Base-by-base conservation (phyloP, 2,888 invertebrate genomes). In the Pediacus dermestoides region DNA sequence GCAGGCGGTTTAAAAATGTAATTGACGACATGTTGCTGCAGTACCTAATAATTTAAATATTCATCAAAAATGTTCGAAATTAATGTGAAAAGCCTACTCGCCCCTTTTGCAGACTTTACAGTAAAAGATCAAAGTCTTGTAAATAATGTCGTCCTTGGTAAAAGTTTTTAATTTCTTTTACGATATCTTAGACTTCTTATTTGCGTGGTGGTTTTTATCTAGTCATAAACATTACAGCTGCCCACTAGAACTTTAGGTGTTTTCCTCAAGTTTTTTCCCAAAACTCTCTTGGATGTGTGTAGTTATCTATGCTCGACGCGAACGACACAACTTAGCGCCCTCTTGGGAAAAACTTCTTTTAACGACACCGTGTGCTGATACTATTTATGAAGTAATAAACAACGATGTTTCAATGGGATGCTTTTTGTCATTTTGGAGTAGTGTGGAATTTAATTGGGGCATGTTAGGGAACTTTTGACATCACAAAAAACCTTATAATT, bases 341-440 rank as follows among this genome's bases (percentile, higher is more conserved):
- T 49, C 57, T 44, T 27, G 53, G 53, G 58, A 23, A 23, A 46
- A 48, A 57, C 55, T 58, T 55, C 57, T 58, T 57, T 57, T 55
- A 57, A 57, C 58, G 55, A 53, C 49, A 42, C 45, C 44, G 39
- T 44, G 44, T 40, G 43, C 48, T 47, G 47, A 52, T 52, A 53
- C 50, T 55, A 52, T 56, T 55, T 56, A 56, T 54, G 50, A 42
- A 42, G 53, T 50, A 46, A 55, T 55, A 56, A 52, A 56, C 46
- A 40, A 43, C 32, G 33, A 44, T 43, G 45, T 53, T 52, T 52
- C 48, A 37, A 52, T 48, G 51, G 36, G 34, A 4, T 23, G 9
- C 23, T 4, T 23, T n/a, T n/a, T n/a, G n/a, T n/a, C n/a, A n/a
- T n/a, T n/a, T n/a, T n/a, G n/a, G n/a, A n/a, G n/a, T n/a, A n/a